Base-by-base conservation (phyloP, 2,888 invertebrate species). In the Agrenia bidenticulata region DNA sequence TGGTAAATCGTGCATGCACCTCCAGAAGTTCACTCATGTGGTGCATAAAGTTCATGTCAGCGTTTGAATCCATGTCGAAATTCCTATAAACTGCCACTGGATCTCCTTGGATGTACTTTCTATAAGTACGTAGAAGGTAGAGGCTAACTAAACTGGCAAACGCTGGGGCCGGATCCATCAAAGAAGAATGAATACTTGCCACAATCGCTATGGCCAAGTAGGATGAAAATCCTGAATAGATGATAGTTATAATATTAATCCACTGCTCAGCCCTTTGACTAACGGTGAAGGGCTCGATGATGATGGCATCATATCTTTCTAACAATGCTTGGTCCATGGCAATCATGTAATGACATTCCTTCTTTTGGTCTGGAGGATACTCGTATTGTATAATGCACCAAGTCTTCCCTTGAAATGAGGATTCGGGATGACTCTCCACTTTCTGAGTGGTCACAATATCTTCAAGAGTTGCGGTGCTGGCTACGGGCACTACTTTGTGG, bases 341-440 rank as follows among this genome's bases (percentile, higher is more conserved):
- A 5, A 19, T 5, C 17, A 45, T 45, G 21, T 45, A 45, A 19
- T 19, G n/a, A 19, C 17, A 45, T n/a, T n/a, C 17, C n/a, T 5
- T n/a, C 45, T 45, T 19, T 15, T 45, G 45, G 15, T 45, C 45
- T 15, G 51, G 51, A 21, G 51, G 51, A 51, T 26, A 51, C 13
- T 17, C 24, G 24, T 24, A 21, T 15, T 21, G 2, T 4, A 51
- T 21, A 5, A 51, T 15, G 15, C 51, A 51, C 51, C 19, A 21
- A 21, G 51, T 51, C 19, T 17, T 51, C 2, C 23, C 19, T 7
- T 7, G n/a, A 15, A 45, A 45, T 9, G 13, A 2, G 4, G 13
- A 4, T 15, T 51, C 51, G 21, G 51, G 51, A 21, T 51, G 21
- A 17, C 15, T 24, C 24, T 51, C 51, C 26, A 51, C 51, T 51